A percentile compares a stretch with the other conserved stretches of the same genome.
phyloP scores from a whole-genome alignment of 1,140 invertebrate genomes.

The Magallana angulata region DNA sequence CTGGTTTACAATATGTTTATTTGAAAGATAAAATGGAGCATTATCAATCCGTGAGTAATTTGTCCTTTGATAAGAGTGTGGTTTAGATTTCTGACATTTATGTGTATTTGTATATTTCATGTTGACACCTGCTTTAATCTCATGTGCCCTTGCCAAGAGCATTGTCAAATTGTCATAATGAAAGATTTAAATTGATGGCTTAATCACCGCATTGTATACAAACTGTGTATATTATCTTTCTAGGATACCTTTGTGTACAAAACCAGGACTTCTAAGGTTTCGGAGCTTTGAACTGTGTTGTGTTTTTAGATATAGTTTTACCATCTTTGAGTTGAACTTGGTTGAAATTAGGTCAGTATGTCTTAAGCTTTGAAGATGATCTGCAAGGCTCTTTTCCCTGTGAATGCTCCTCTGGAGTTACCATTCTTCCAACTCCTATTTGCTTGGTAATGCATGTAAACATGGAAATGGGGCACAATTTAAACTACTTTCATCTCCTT shows the following conservation, averaged over 20 bases:
- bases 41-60: neutral
- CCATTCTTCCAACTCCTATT: neutral
- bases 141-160: neutral
- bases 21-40: neutral
- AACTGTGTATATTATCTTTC: neutral
- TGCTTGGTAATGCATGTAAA: neutral
- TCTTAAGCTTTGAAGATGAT: neutral
- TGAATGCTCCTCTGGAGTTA: neutral
- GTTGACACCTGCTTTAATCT: conserved; percentile 32
- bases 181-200: conserved; percentile 15
- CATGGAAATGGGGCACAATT: neutral
- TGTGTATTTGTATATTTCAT: conserved; percentile 20
- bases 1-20: neutral
- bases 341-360: neutral
- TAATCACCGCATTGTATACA: neutral
- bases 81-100: conserved; percentile 24
- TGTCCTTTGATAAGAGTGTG: neutral
- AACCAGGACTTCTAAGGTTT: neutral
- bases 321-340: neutral
- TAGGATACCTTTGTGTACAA: neutral
- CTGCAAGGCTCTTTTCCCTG: neutral
- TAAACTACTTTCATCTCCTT: neutral
- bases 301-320: neutral
- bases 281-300: neutral
- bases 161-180: conserved; percentile 31